A percentile compares a stretch with the other conserved stretches of the same genome.
Evolutionary conservation across 2,113 vertebrate genomes (phyloP).

Genomic region (Scomber colias): DNA sequence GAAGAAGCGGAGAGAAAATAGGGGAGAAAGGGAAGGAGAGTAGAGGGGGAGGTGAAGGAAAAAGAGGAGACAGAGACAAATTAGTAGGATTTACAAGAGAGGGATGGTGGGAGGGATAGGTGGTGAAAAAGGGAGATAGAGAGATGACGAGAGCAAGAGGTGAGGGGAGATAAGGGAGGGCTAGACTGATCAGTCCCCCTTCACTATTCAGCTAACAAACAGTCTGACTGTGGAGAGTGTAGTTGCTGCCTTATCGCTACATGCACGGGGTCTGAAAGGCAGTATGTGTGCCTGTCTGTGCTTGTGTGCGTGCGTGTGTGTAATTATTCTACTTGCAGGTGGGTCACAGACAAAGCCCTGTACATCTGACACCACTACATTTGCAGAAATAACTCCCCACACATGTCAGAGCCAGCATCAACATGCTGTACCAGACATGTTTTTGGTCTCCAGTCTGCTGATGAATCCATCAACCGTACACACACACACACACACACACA

Average conservation of each 20-base stretch:
- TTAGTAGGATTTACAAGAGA: constrained; percentile 38
- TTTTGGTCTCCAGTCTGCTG: constrained; percentile 17
- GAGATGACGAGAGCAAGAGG: constrained; percentile 65
- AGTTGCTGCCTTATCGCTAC: constrained; percentile 58
- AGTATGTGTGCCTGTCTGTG: constrained; percentile 20
- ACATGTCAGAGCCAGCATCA: constrained; percentile 40
- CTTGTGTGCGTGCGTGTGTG: constrained; percentile 15
- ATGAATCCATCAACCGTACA: constrained; percentile 44
- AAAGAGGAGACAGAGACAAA: constrained; percentile 40
- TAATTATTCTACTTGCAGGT: constrained; percentile 47
- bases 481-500: background rate
- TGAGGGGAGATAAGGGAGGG: constrained; percentile 60
- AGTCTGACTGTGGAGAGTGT: constrained; percentile 51
- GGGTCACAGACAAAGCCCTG: constrained; percentile 50
- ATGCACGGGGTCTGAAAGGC: constrained; percentile 57
- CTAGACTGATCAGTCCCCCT: constrained; percentile 46
- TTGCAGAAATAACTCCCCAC: constrained; percentile 19
- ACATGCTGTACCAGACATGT: constrained; percentile 34
- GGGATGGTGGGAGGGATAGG: background rate
- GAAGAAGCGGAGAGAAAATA: constrained; percentile 13
- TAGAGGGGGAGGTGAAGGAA: background rate
- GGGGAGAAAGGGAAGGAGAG: background rate
- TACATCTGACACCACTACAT: constrained; percentile 52
- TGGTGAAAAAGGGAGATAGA: constrained; percentile 30
- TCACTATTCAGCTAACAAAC: constrained; percentile 67